These are phyloP conservation scores for Ceratina calcarata DNA, from an alignment of 1,140 invertebrate species.

Conservation along the genomic window DNA sequence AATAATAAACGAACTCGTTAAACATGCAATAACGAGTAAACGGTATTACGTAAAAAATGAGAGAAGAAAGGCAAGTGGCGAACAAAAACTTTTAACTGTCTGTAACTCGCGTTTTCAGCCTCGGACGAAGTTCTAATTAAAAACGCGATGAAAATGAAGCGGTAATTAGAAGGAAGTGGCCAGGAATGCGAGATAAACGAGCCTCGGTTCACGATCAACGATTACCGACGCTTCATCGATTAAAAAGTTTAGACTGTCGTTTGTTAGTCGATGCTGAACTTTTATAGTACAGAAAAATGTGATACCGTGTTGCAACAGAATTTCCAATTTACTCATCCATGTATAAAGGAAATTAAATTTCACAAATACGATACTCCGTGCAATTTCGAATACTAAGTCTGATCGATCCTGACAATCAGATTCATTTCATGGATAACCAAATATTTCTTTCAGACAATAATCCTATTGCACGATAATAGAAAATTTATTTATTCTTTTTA, in stretches of 20 bases:
- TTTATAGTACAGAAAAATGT: too few relatives aligned
- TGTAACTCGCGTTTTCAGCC: background rate
- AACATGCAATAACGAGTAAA: slow-evolving; percentile 32
- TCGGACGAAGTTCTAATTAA: slow-evolving; percentile 28
- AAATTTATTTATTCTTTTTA: background rate
- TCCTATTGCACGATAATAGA: background rate
- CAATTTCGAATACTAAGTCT: too few relatives aligned
- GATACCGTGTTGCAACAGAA: background rate
- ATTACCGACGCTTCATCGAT: slow-evolving; percentile 6
- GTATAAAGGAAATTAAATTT: too few relatives aligned
- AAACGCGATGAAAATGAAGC: slow-evolving; percentile 33
- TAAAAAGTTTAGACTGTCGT: background rate
- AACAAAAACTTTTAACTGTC: slow-evolving; percentile 37
- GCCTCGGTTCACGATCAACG: background rate
- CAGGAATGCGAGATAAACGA: slow-evolving; percentile 19
- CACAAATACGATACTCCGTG: too few relatives aligned
- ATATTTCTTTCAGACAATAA: background rate
- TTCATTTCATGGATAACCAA: too few relatives aligned
- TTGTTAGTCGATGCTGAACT: too few relatives aligned
- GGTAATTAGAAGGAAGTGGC: slow-evolving; percentile 36
- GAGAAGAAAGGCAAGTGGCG: background rate
- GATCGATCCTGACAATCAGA: too few relatives aligned
- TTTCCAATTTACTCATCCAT: background rate
- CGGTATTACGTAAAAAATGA: background rate
- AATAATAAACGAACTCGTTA: slow-evolving; percentile 45